Evolutionary conservation across 1,140 invertebrate species (phyloP).

Genomic region (Dinoponera quadriceps): DNA sequence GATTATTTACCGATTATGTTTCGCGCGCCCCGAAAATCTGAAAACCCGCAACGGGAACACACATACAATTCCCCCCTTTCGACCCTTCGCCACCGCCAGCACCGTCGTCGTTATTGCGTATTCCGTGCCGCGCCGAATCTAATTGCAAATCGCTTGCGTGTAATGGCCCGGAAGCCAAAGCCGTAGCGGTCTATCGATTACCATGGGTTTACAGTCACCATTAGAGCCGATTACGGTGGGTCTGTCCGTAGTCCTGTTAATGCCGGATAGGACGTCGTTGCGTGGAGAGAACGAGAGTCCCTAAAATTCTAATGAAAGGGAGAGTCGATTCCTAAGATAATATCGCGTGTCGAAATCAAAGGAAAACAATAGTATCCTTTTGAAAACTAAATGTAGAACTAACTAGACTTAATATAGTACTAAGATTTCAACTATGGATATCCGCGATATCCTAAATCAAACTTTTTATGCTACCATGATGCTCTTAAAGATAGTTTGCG

Average conservation of each 20-base stretch:
- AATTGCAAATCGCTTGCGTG: conserved; percentile 70
- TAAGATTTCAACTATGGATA: too few relatives aligned
- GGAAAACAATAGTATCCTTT: too few relatives aligned
- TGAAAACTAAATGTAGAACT: too few relatives aligned
- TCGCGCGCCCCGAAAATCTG: conserved; percentile 36
- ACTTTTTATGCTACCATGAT: too few relatives aligned
- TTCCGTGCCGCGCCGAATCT: conserved; percentile 51
- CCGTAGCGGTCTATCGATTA: conserved; percentile 71
- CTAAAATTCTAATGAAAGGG: not conserved
- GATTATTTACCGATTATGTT: conserved; percentile 13
- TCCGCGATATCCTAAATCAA: too few relatives aligned
- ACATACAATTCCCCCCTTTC: too few relatives aligned
- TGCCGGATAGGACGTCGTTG: conserved; percentile 13
- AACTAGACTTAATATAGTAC: too few relatives aligned
- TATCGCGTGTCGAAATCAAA: too few relatives aligned
- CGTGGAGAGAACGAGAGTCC: not conserved
- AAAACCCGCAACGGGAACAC: conserved; percentile 43
- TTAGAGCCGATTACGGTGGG: conserved; percentile 66
- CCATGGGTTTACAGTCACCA: conserved; percentile 70
- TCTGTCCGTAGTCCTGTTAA: conserved; percentile 7
- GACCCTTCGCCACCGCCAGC: too few relatives aligned
- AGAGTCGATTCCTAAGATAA: too few relatives aligned
- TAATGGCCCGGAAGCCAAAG: conserved; percentile 57
- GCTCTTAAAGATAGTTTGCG: too few relatives aligned
- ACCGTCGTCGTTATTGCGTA: conserved; percentile 45